Percentiles rank a stretch among this genome's conserved stretches.
These are phyloP conservation scores for Beroe ovata DNA, from an alignment of 37 sponge, comb jelly and placozoan species.

Conservation along the genomic window DNA sequence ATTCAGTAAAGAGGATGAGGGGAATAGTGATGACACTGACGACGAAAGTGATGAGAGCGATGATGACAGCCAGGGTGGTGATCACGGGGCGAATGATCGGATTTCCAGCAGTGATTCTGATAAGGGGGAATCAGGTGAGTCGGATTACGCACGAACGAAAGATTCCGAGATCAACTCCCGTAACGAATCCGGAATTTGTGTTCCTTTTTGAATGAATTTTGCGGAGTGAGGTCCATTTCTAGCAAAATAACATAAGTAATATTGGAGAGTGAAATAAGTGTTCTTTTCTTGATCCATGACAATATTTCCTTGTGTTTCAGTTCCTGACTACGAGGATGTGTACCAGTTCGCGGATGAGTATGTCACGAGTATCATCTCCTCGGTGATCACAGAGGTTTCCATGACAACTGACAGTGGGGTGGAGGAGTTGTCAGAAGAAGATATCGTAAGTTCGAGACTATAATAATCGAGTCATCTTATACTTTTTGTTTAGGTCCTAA, in stretches of 20 bases:
- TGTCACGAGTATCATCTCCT: constrained; percentile 16
- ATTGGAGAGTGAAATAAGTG: no score
- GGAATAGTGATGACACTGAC: neutral
- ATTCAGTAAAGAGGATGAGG: neutral
- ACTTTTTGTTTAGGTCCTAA: no score
- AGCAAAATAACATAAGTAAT: no score
- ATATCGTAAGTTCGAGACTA: constrained; percentile 57
- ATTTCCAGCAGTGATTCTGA: neutral
- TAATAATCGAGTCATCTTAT: no score
- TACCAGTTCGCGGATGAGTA: constrained; percentile 65
- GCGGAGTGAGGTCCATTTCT: no score
- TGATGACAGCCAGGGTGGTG: constrained; percentile 18
- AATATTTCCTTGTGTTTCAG: constrained; percentile 15
- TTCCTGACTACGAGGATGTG: constrained; percentile 51
- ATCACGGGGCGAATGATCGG: constrained; percentile 15
- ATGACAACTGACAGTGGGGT: constrained; percentile 67
- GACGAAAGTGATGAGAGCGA: neutral
- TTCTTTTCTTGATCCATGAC: no score
- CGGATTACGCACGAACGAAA: no score
- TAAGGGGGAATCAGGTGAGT: constrained; percentile 63
- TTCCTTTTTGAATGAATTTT: no score
- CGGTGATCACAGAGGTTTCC: constrained; percentile 63
- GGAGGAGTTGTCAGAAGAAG: constrained; percentile 43
- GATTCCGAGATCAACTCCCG: no score
- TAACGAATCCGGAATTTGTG: no score